Base-by-base conservation (phyloP, 2,888 invertebrate species). In the Cephus pulcher region DNA sequence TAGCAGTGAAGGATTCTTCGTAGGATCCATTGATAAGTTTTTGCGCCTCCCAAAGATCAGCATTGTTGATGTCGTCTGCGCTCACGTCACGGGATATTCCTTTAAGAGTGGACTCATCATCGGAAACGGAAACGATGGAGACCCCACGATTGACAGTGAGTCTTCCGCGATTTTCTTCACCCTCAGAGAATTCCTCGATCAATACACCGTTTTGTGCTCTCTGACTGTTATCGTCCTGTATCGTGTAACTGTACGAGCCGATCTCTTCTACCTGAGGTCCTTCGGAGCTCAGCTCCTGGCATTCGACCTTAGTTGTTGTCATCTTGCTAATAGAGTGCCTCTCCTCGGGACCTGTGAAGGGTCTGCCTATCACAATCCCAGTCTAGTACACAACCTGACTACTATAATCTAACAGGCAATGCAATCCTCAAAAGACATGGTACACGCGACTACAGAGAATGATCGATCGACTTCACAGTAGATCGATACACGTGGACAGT, bases 121-220 rank as follows among this genome's bases (percentile, higher is more conserved):
- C 95, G 1, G 95, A 94, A 40, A 94, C 92, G 1, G 95, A 95
- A 80, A 94, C 93, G n/a, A 95, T 95, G 0, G 95, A 95, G n/a
- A 95, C 90, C 4, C 94, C 93, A 83, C 94, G 92, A 84, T 93
- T 93, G 0, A 91, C 88, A 11, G 86, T 82, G 6, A 92, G 88
- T 81, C 86, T 92, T 3, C 89, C 81, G 87, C 91, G 73, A 88
- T 92, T 87, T 86, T 93, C 90, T 84, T 93, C 87, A 92, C 92
- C 80, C 89, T 94, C 90, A n/a, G 91, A 92, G 83, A 85, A 91
- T 79, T 92, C 92, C 82, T 92, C 92, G 76, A 90, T 84, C 9
- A 92, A 79, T n/a, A 92, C 86, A 11, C 92, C 92, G 73, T 88
- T 91, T 73, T 87, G 89, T 0, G 88, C 81, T 34, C 85, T 89